Conservation (phyloP, 1,140 invertebrate genomes). For the Uloborus diversus region DNA sequence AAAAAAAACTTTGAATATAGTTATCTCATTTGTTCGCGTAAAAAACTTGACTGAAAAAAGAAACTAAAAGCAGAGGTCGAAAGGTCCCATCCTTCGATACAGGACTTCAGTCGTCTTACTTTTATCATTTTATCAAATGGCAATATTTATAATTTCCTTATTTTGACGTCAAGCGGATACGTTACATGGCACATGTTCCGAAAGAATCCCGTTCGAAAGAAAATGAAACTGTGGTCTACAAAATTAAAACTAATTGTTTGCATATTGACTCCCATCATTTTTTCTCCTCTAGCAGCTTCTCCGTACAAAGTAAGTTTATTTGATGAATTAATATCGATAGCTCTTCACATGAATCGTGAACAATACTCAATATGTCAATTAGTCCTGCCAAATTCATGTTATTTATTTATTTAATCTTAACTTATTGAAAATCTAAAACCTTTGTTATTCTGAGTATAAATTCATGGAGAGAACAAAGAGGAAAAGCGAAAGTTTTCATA, state of each 20-base stretch:
- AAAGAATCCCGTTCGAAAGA: not conserved
- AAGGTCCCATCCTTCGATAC: no score
- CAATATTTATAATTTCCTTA: not conserved
- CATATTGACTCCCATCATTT: not conserved
- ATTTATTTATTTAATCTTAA: not conserved
- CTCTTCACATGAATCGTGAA: not conserved
- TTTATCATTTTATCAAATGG: no score
- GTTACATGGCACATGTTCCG: not conserved
- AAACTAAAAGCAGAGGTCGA: no score
- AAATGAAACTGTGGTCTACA: not conserved
- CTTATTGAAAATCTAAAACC: not conserved
- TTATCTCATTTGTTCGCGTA: no score
- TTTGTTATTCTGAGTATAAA: not conserved
- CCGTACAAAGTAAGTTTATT: conserved; percentile 27
- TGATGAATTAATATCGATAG: no score
- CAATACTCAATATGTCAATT: not conserved
- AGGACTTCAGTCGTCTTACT: no score
- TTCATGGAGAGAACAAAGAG: not conserved
- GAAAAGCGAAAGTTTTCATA: no score
- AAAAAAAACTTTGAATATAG: no score
- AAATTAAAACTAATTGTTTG: conserved; percentile 5
- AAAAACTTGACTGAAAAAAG: no score
- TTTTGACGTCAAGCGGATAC: not conserved
- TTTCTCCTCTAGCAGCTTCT: conserved; percentile 12
- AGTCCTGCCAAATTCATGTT: not conserved